Percentiles rank a stretch among this genome's conserved stretches.
Conservation (phyloP, 2,797 vertebrate species). For the Xyrichtys novacula region DNA sequence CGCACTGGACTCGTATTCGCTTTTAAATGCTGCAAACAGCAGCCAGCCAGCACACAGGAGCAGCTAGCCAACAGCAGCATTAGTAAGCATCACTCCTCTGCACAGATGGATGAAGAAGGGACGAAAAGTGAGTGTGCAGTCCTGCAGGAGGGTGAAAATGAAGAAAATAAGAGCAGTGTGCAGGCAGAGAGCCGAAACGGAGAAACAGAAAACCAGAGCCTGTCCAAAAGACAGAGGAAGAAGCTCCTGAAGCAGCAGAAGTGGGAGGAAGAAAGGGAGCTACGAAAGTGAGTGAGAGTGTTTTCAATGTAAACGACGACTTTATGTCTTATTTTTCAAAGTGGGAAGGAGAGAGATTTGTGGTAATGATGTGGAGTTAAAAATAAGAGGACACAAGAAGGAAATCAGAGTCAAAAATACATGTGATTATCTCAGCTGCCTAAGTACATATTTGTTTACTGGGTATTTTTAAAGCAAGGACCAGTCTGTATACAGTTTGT, state of each 20-base stretch:
- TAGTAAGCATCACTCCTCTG: not conserved
- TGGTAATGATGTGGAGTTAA: too few species aligned
- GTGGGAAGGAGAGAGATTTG: too few species aligned
- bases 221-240: conserved; percentile 95
- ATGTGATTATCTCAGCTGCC: too few species aligned
- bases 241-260: conserved; percentile 92
- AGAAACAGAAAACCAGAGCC: conserved; percentile 30
- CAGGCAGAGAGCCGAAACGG: conserved; percentile 2
- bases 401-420: too few species aligned
- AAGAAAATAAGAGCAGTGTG: not conserved
- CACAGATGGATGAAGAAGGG: conserved; percentile 48
- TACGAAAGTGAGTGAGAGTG: conserved; percentile 87
- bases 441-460: too few species aligned
- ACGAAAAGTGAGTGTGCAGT: not conserved
- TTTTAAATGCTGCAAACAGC: conserved; percentile 10
- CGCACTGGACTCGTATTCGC: too few species aligned
- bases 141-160: conserved; percentile 3
- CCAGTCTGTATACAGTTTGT: too few species aligned
- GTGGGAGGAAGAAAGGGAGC: conserved; percentile 95
- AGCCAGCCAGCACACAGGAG: conserved; percentile 10
- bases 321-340: too few species aligned
- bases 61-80: not conserved
- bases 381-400: too few species aligned
- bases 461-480: too few species aligned
- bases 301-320: too few species aligned